Percentiles rank a stretch among this genome's conserved stretches.
Conservation (phyloP, 2,113 vertebrate genomes). For the Ellobius talpinus region DNA sequence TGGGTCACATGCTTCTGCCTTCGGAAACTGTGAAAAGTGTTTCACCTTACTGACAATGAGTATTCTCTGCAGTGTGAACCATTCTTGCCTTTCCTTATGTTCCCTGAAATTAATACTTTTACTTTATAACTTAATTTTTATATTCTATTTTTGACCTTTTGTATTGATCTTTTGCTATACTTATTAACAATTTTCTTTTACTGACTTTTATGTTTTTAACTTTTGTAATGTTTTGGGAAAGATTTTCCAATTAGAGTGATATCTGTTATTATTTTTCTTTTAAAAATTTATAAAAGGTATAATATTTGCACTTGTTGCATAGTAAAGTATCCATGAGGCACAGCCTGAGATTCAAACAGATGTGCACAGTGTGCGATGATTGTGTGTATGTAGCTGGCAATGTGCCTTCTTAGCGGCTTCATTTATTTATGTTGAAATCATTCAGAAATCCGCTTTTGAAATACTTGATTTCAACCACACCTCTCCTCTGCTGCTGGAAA, state of each 20-base stretch:
- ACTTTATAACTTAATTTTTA: conserved; percentile 1
- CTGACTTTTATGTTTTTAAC: conserved; percentile 12
- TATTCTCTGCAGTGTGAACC: neutral
- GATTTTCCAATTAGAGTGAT: neutral
- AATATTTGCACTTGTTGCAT: neutral
- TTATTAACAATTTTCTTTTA: neutral
- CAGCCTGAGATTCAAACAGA: neutral
- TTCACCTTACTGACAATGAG: neutral
- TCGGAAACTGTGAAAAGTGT: neutral
- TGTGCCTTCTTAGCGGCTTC: neutral
- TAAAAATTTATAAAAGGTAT: neutral
- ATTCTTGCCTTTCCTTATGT: neutral
- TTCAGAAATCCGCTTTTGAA: neutral
- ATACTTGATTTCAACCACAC: neutral
- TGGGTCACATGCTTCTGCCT: neutral
- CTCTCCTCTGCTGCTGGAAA: neutral
- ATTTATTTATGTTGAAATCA: neutral
- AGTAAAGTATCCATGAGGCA: neutral
- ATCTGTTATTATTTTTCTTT: neutral
- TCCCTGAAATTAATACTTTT: neutral
- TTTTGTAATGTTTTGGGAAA: neutral
- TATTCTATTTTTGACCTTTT: neutral
- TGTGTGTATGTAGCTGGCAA: neutral
- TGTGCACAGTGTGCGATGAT: neutral
- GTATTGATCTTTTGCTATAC: neutral